Base-by-base conservation (phyloP, 2,797 vertebrate genomes). In the Florisuga fusca region DNA sequence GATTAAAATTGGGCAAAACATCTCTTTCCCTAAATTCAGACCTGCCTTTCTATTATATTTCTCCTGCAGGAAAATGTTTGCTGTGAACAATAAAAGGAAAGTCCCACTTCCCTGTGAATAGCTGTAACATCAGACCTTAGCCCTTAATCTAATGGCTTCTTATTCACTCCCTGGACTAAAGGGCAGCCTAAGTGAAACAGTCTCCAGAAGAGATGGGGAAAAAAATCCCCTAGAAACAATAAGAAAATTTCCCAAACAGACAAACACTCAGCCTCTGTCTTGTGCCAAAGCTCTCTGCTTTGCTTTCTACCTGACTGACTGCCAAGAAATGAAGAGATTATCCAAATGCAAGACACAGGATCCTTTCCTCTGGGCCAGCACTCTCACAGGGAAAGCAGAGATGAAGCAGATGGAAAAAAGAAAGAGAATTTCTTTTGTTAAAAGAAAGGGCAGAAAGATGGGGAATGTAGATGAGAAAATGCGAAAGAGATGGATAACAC, bases 21-120 rank as follows among this genome's bases (percentile, higher is more conserved):
- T 80, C 83, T 72, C 83, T 66, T 23, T 19, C n/a, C 11, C 51
- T 82, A 31, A 51, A 34, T 84, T 92, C 85, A 95, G 83, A 74
- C 26, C 59, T 95, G 90, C 83, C 61, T 83, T 89, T 74, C 58
- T 82, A n/a, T 91, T 92, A 73, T 92, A 64, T 64, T 81, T 76
- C 75, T 89, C 51, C 45, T 84, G 69, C 85, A 89, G 62, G 84
- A 89, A 89, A 95, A 77, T 46, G 45, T 81, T 77, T 94, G n/a
- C 89, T 87, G 72, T 93, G 92, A 97, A 92, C 86, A 95, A 96
- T 84, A 73, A 77, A 83, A 96, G 95, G 94, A 93, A 96, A 96
- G 93, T 57, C 77, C 66, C 84, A 59, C 89, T 94, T 81, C 26
- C 80, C 87, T 34, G n/a, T 68, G 55, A 89, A 73, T 95, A 93